Evolutionary conservation across 1,140 invertebrate genomes (phyloP).

Genomic region (Melipona quadrifasciata): DNA sequence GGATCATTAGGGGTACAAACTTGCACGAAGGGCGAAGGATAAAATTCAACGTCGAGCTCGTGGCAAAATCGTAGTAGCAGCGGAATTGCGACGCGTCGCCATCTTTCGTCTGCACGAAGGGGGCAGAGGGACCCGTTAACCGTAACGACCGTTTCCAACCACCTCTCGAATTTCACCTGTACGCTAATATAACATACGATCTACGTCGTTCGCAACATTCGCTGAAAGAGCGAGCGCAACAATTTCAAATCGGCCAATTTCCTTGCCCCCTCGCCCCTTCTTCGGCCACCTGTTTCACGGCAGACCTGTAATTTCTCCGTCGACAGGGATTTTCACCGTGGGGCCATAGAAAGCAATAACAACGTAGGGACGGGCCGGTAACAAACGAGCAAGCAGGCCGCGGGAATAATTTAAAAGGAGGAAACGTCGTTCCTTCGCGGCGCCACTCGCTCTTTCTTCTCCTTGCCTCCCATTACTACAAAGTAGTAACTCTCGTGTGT

Average conservation of each 20-base stretch:
- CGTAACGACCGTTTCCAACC: neutral
- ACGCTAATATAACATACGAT: neutral
- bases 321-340: constrained; percentile 11
- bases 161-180: neutral
- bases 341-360: constrained; percentile 6
- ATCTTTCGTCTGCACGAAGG: neutral
- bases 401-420: constrained; percentile 72
- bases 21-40: neutral
- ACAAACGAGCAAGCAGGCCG: constrained; percentile 61
- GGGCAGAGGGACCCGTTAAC: neutral
- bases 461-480: constrained; percentile 14
- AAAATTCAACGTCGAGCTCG: neutral
- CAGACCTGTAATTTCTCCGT: constrained; percentile 7
- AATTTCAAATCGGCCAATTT: constrained; percentile 1
- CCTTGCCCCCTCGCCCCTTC: neutral
- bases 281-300: neutral
- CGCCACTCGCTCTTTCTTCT: constrained; percentile 39
- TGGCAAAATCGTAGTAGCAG: neutral
- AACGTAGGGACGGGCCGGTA: constrained; percentile 2
- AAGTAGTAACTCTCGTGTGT: constrained; percentile 29
- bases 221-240: neutral
- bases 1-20: neutral
- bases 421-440: constrained; percentile 28
- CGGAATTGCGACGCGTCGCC: neutral
- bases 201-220: neutral